phyloP scores from a whole-genome alignment of 2,797 vertebrate species.

The Hypotaenidia philippensis region DNA sequence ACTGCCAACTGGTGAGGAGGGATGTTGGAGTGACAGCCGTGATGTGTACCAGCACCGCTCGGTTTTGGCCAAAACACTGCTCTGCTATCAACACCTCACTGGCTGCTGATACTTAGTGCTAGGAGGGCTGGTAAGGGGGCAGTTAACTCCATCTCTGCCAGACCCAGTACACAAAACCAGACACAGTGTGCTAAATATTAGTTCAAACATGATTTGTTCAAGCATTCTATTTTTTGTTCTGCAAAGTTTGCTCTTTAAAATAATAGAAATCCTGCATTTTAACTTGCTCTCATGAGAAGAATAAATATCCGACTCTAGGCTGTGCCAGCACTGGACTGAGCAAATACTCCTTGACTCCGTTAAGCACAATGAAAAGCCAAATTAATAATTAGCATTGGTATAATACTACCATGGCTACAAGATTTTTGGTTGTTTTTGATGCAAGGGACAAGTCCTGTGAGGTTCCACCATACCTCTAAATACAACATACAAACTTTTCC shows the following conservation, averaged over 20 bases:
- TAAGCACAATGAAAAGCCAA: not conserved
- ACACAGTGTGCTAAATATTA: not conserved
- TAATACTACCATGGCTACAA: not conserved
- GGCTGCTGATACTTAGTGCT: too few relatives aligned
- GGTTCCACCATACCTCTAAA: not conserved
- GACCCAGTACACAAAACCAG: too few relatives aligned
- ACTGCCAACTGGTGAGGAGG: too few relatives aligned
- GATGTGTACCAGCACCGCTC: too few relatives aligned
- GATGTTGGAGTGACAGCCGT: too few relatives aligned
- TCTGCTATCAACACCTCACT: too few relatives aligned
- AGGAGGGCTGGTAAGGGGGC: too few relatives aligned
- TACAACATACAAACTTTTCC: not conserved
- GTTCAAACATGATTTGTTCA: not conserved
- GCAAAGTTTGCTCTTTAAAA: not conserved
- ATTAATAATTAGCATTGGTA: not conserved
- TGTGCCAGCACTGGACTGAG: not conserved
- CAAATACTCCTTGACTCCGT: not conserved
- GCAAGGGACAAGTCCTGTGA: not conserved
- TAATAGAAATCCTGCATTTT: not conserved
- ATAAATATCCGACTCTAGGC: not conserved
- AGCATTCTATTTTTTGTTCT: not conserved
- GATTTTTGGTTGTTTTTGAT: not conserved
- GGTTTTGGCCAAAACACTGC: too few relatives aligned
- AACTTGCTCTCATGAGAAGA: not conserved
- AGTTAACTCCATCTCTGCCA: too few relatives aligned